A percentile compares a stretch with the other conserved stretches of the same genome.
Evolutionary conservation across 2,888 invertebrate genomes (phyloP).

Genomic region (Meteorus cinctellus): DNA sequence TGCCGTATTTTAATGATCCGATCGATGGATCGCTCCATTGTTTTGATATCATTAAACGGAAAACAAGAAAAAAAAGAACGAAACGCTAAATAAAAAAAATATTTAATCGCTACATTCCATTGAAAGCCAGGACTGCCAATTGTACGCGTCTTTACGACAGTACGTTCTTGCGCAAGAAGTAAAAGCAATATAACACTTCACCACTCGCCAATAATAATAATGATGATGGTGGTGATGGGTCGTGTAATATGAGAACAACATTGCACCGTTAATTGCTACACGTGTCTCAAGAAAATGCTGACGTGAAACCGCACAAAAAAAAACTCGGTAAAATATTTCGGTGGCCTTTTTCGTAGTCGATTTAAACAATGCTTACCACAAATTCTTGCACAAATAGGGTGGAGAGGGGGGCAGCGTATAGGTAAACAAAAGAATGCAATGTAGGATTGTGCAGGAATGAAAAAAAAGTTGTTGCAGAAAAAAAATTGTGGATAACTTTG

Average conservation of each 20-base stretch:
- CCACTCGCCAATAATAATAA: constrained; percentile 7
- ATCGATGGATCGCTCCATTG: constrained; percentile 20
- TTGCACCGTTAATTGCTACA: constrained; percentile 20
- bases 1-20: constrained; percentile 32
- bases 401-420: too few species aligned
- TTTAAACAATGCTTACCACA: constrained; percentile 46
- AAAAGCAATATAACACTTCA: not conserved
- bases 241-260: constrained; percentile 10
- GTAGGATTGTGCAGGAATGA: not conserved
- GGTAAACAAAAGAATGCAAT: too few species aligned
- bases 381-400: constrained; percentile 25
- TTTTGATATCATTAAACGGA: constrained; percentile 19
- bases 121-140: constrained; percentile 68
- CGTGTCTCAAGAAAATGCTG: constrained; percentile 32
- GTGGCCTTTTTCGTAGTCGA: constrained; percentile 55
- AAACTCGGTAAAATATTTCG: constrained; percentile 51
- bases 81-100: constrained; percentile 35
- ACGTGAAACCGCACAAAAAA: constrained; percentile 38
- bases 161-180: constrained; percentile 32
- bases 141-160: constrained; percentile 46
- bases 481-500: not conserved
- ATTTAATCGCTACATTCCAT: constrained; percentile 57
- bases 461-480: constrained; percentile 20
- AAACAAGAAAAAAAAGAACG: constrained; percentile 42
- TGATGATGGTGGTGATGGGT: constrained; percentile 12